Conservation (phyloP, 2,113 vertebrate genomes). For the Leptobrachium leishanense region DNA sequence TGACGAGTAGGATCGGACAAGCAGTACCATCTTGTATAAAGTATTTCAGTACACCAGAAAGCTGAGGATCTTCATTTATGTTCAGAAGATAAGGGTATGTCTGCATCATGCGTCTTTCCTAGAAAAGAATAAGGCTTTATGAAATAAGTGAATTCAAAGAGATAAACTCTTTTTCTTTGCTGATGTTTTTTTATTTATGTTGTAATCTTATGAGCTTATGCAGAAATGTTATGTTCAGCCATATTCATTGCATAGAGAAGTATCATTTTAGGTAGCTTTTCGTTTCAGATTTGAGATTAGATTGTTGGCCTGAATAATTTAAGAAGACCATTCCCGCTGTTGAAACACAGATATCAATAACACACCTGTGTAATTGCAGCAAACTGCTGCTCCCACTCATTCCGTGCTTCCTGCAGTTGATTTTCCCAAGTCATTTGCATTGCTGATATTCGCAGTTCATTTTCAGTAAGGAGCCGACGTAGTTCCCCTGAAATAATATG, state of each 20-base stretch:
- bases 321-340: too few species aligned
- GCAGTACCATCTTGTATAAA: slow-evolving; percentile 77
- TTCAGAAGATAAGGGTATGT: slow-evolving; percentile 81
- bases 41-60: slow-evolving; percentile 80
- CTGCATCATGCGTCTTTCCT: slow-evolving; percentile 83
- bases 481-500: slow-evolving; percentile 66
- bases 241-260: too few species aligned
- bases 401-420: slow-evolving; percentile 73
- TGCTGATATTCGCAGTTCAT: slow-evolving; percentile 67
- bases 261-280: too few species aligned
- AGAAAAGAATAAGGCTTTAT: slow-evolving; percentile 20
- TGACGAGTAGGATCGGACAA: background rate
- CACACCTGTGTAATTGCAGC: slow-evolving; percentile 70
- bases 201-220: background rate
- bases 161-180: background rate
- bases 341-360: background rate
- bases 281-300: too few species aligned
- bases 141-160: background rate
- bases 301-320: too few species aligned
- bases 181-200: too few species aligned
- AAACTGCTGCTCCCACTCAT: slow-evolving; percentile 78
- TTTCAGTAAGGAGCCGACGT: slow-evolving; percentile 67
- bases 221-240: too few species aligned
- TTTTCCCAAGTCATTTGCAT: slow-evolving; percentile 76
- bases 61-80: slow-evolving; percentile 83